These are phyloP conservation scores for Caenorhabditis briggsae DNA, from an alignment of 1,140 invertebrate genomes.

Conservation along the genomic window DNA sequence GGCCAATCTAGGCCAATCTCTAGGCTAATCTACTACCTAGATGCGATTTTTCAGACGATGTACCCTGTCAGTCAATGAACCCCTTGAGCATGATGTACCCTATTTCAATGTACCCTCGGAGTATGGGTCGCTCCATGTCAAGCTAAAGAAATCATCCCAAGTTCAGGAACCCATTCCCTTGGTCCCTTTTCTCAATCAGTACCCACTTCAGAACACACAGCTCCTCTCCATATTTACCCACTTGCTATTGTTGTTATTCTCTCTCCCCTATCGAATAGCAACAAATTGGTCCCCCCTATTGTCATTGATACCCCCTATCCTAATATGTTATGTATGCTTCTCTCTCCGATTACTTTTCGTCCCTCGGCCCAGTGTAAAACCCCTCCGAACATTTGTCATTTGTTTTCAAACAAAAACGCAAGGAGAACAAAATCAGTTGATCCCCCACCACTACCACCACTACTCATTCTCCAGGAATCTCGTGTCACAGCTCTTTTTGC, in stretches of 20 bases:
- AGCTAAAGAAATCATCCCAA: too few species aligned
- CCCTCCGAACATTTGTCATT: constrained; percentile 45
- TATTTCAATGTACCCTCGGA: too few species aligned
- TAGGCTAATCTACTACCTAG: too few species aligned
- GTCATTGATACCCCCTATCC: constrained; percentile 38
- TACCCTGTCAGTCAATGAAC: too few species aligned
- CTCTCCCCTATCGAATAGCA: constrained; percentile 21
- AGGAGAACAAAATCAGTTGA: background rate
- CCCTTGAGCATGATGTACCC: too few species aligned
- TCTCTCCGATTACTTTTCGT: constrained; percentile 26
- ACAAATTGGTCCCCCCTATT: background rate
- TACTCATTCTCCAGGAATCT: background rate
- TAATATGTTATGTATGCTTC: constrained; percentile 50
- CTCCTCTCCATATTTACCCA: background rate
- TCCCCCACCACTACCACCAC: background rate
- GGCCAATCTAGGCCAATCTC: too few species aligned
- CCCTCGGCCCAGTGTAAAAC: background rate
- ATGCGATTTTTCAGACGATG: too few species aligned
- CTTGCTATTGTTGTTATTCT: background rate
- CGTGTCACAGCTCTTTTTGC: background rate
- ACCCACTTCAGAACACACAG: background rate
- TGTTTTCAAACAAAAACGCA: constrained; percentile 36
- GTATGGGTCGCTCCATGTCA: too few species aligned
- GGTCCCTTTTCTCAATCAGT: background rate
- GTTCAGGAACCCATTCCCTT: background rate